Conservation (phyloP, 2,113 vertebrate genomes). For the Lycaon pictus region DNA sequence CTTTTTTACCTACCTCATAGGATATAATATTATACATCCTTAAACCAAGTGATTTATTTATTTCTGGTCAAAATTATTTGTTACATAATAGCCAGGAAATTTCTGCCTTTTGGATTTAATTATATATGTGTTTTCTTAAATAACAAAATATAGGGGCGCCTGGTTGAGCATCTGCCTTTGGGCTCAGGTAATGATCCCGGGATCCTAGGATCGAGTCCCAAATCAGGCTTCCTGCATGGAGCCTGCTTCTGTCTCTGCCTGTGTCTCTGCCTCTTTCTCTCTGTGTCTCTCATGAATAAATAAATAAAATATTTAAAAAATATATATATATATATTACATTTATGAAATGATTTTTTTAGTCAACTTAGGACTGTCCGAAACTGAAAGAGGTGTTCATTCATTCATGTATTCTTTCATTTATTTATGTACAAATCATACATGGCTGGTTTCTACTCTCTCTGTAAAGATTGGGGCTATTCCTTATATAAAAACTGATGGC, state of each 20-base stretch:
- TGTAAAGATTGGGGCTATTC: not conserved
- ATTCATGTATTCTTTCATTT: not conserved
- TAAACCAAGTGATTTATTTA: not conserved
- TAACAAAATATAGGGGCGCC: not conserved
- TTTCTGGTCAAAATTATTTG: not conserved
- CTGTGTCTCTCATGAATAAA: too few species aligned
- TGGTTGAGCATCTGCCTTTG: too few species aligned
- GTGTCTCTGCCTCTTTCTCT: too few species aligned
- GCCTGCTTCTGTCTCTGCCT: too few species aligned
- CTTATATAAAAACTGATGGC: not conserved
- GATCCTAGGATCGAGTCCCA: too few species aligned
- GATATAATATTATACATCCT: not conserved
- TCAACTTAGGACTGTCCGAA: not conserved
- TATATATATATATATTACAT: not conserved
- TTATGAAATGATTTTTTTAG: not conserved
- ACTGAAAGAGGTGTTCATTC: not conserved
- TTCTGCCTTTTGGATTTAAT: not conserved
- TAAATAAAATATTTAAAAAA: too few species aligned
- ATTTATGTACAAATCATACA: not conserved
- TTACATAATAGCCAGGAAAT: not conserved
- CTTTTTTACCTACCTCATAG: not conserved
- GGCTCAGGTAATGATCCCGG: too few species aligned
- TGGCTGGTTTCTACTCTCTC: not conserved
- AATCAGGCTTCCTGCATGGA: too few species aligned
- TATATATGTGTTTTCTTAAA: not conserved